Evolutionary conservation across 2,113 vertebrate species (phyloP).

Genomic region (Sus scrofa): T2T-Sscrofa CM000813.6:162125001-162125500

Average conservation of each 20-base stretch:
- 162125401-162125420: too few species aligned
- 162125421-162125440: too few species aligned
- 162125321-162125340: neutral
- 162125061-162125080: neutral
- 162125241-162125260: neutral
- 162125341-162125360: neutral
- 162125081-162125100: constrained; percentile 1
- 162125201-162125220: neutral
- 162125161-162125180: neutral
- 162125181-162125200: neutral
- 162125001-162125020: neutral
- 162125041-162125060: neutral
- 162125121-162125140: neutral
- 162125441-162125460: too few species aligned
- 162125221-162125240: neutral
- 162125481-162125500: too few species aligned
- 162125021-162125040: neutral
- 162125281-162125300: neutral
- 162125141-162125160: neutral
- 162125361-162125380: neutral
- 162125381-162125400: neutral
- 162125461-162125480: too few species aligned
- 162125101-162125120: neutral
- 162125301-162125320: neutral
- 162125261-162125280: neutral